Conservation (phyloP, 2,113 vertebrate genomes). For the Rhinolophus ferrumequinum region DNA sequence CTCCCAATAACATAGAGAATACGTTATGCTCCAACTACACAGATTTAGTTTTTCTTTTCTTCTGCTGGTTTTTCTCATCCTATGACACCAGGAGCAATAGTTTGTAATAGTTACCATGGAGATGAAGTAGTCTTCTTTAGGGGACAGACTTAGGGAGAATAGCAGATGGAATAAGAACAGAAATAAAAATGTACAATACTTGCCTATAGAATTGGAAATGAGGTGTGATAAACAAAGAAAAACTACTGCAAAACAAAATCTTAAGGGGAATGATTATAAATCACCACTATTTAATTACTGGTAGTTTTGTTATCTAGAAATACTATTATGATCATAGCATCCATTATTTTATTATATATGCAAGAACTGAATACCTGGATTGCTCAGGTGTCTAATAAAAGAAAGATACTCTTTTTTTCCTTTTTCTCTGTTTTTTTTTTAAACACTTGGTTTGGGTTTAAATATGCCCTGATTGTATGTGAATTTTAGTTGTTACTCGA, state of each 20-base stretch:
- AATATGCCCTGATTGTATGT: constrained; percentile 1
- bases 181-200: not conserved
- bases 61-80: not conserved
- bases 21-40: not conserved
- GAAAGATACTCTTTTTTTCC: not conserved
- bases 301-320: not conserved
- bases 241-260: not conserved
- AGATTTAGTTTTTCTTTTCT: not conserved
- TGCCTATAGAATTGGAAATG: not conserved
- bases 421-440: not conserved
- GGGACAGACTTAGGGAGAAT: constrained; percentile 20
- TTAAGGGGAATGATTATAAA: not conserved
- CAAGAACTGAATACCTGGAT: constrained; percentile 19
- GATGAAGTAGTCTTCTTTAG: constrained; percentile 31
- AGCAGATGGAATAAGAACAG: not conserved
- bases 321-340: not conserved
- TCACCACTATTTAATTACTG: not conserved
- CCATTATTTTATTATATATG: not conserved
- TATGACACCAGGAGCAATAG: not conserved
- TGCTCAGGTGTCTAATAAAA: not conserved
- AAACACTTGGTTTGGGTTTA: not conserved
- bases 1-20: not conserved
- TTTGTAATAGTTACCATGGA: constrained; percentile 68
- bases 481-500: constrained; percentile 53
- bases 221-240: not conserved